Percentiles rank a stretch among this genome's conserved stretches.
phyloP scores from a whole-genome alignment of 2,113 vertebrate genomes.

The Paralichthys olivaceus region DNA sequence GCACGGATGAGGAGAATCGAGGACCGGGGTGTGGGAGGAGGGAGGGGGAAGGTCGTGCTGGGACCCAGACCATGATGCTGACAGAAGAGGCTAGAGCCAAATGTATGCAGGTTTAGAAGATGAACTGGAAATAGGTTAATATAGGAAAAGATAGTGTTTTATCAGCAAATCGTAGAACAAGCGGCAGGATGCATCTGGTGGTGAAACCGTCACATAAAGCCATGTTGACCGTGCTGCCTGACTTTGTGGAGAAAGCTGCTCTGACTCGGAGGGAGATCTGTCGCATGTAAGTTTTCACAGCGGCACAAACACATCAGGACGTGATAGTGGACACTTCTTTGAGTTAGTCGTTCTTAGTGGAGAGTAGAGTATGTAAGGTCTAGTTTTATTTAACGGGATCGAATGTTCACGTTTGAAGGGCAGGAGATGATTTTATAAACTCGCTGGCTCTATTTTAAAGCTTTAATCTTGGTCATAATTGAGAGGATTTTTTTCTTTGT shows the following conservation, averaged over 20 bases:
- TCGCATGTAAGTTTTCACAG: slow-evolving; percentile 70
- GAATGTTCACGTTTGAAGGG: neutral
- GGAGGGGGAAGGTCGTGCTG: neutral
- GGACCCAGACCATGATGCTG: neutral
- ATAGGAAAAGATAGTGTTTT: neutral
- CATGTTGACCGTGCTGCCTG: slow-evolving; percentile 65
- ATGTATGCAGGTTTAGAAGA: neutral
- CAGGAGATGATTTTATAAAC: neutral
- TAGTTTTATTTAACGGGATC: neutral
- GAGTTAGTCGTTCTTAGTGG: neutral
- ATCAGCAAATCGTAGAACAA: neutral
- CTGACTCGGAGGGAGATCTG: slow-evolving; percentile 73
- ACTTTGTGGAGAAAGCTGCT: slow-evolving; percentile 65
- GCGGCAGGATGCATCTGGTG: slow-evolving; percentile 70
- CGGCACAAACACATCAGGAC: neutral
- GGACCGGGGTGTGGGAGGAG: slow-evolving; percentile 11
- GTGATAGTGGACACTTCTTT: neutral
- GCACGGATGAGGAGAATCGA: neutral
- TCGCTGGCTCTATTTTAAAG: neutral
- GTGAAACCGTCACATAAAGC: slow-evolving; percentile 58
- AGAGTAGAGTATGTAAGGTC: neutral
- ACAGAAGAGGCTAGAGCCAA: neutral
- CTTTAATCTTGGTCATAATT: neutral
- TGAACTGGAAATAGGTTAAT: neutral
- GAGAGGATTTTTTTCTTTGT: neutral